phyloP scores from a whole-genome alignment of 2,113 vertebrate species.

The Trinectes maculatus region DNA sequence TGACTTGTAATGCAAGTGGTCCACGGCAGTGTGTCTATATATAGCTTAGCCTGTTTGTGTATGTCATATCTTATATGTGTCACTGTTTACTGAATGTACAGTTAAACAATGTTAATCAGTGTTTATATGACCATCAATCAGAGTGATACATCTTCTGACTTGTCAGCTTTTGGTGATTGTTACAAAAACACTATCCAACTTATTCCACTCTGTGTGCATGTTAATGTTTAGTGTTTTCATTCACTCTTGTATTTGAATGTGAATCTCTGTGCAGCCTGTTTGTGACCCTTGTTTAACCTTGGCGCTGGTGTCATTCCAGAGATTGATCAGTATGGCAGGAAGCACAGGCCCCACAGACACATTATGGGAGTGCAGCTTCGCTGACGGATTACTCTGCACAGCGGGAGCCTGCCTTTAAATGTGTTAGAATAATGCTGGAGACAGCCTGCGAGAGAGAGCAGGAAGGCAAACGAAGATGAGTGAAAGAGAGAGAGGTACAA shows the following conservation, averaged over 20 bases:
- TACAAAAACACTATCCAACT: not conserved
- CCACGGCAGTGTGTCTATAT: slow-evolving; percentile 3
- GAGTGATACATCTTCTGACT: not conserved
- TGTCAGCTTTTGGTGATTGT: not conserved
- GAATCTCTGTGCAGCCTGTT: not conserved
- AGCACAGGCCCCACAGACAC: slow-evolving; percentile 26
- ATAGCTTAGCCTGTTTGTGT: not conserved
- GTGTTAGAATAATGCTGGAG: slow-evolving; percentile 65
- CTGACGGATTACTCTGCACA: slow-evolving; percentile 61
- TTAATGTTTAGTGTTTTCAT: not conserved
- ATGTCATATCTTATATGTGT: not conserved
- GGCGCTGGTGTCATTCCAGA: slow-evolving; percentile 44
- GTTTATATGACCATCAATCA: not conserved
- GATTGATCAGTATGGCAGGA: slow-evolving; percentile 46
- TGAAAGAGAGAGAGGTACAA: not conserved
- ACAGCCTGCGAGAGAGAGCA: slow-evolving; percentile 40
- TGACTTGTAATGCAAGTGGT: slow-evolving; percentile 6
- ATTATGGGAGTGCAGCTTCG: slow-evolving; percentile 46
- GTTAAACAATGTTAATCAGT: not conserved
- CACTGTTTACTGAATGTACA: not conserved
- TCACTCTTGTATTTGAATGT: slow-evolving; percentile 11
- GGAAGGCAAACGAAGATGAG: not conserved
- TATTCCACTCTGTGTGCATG: not conserved
- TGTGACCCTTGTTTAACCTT: slow-evolving; percentile 49
- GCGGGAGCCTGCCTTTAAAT: slow-evolving; percentile 58